phyloP scores from a whole-genome alignment of 2,113 vertebrate genomes.

The Maccullochella peelii region DNA sequence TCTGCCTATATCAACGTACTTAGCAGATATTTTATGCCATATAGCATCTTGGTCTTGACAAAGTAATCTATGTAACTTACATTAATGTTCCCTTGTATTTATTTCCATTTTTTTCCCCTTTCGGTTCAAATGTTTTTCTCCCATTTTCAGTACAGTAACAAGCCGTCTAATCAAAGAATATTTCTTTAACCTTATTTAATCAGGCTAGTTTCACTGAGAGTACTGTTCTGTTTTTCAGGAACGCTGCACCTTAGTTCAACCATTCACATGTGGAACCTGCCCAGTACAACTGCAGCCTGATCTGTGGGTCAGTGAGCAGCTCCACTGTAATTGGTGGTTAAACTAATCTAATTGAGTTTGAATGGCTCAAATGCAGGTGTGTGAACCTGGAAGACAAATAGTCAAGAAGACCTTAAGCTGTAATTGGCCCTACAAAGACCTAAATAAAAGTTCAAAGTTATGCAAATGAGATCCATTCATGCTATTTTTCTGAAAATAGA shows the following conservation, averaged over 20 bases:
- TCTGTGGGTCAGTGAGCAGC: neutral
- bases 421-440: conserved; percentile 28
- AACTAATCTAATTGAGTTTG: conserved; percentile 3
- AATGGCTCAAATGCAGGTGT: conserved; percentile 20
- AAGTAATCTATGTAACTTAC: neutral
- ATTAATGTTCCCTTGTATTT: neutral
- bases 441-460: neutral
- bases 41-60: neutral
- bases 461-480: conserved; percentile 39
- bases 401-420: neutral
- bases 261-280: neutral
- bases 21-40: neutral
- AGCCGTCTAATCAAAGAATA: neutral
- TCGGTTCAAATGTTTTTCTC: neutral
- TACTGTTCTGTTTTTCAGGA: neutral
- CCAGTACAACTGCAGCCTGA: neutral
- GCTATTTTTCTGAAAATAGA: conserved; percentile 42
- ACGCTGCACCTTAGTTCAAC: neutral
- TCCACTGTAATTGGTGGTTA: neutral
- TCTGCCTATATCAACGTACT: neutral
- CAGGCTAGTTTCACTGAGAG: neutral
- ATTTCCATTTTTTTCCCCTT: neutral
- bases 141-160: neutral
- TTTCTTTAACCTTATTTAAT: neutral
- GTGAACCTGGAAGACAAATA: neutral